Evolutionary conservation across 1,140 invertebrate genomes (phyloP), one percentile per base, ranked within the genome.

Genomic region (Luehdorfia chinensis): DNA sequence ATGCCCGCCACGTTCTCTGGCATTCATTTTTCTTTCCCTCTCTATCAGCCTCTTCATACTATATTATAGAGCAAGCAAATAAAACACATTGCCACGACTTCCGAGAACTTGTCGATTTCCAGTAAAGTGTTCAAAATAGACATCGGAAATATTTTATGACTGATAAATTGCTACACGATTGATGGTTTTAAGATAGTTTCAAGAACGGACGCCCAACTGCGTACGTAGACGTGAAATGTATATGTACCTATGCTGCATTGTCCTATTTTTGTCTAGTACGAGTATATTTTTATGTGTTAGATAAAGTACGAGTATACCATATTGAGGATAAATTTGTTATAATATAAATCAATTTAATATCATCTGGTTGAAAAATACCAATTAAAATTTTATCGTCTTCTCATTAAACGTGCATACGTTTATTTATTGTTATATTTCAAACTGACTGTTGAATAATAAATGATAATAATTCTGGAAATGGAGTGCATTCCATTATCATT

Each of bases 1-100:
- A 27, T 59, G 47, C 47, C 49, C 50, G 45, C 32, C 64, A 73
- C 76, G 80, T 80, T n/a, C n/a, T 84, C 74, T 62, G 58, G 59
- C 53, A n/a, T 57, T 66, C 51, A 46, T 62, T 62, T 64, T 58
- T 68, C 64, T 65, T 62, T 65, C 53, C 55, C 56, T 50, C 47
- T 53, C 53, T 18, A 32, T 14, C 21, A 14, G 36, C 6, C 36
- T 39, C 12, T 45, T 48, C 33, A 39, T 59, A 52, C 51, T 57
- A 47, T 53, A 52, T 47, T 56, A 47, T 53, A 50, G 32, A 57
- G 54, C 15, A 36, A 52, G n/a, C 59, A 50, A 31, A 65, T 51
- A 66, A 51, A 55, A 66, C 68, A 72, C 75, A 79, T 77, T 75
- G 67, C n/a, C n/a, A n/a, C n/a, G n/a, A n/a, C 70, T 80, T 75